Evolutionary conservation across 2,797 vertebrate genomes (phyloP), one percentile per base, ranked within the genome.

Genomic region (Petrocephalus sullivani): DNA sequence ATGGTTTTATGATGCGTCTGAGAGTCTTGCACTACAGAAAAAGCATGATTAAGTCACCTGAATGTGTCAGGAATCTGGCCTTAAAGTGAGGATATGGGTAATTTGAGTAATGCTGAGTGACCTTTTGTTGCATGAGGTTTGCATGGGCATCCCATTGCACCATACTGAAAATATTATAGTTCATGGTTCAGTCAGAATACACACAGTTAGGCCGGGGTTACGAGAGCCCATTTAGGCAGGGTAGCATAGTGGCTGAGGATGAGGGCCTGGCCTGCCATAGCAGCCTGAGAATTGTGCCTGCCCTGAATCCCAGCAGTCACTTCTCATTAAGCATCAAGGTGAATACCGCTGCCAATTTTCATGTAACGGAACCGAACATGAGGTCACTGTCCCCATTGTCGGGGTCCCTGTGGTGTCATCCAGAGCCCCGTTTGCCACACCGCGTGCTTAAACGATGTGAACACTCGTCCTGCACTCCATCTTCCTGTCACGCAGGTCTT

Each of bases 371-470:
- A 78, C 71, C 6, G 71, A 46, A 78, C 71, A 78, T 78, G 71
- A 78, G 71, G 71, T 78, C 71, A 78, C 71, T n/a, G 71, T 78
- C 71, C 71, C 71, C 71, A n/a, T n/a, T 46, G 71, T 12, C 71
- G 12, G 71, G 37, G 37, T 78, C 71, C 41, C 71, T 3, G 41
- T 4, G 2, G 16, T n/a, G 37, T 41, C 71, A 37, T 78, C 16
- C 2, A 16, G 71, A 41, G 6, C 16, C 16, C 41, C 2, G 6
- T n/a, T n/a, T 8, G 33, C 71, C 19, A 9, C 16, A 46, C 14
- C 33, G 12, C n/a, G 19, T 16, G 33, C 67, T 41, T 41, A 41
- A 75, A 75, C 14, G 14, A 78, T 46, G 71, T 19, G 37, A 78
- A 46, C 71, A 46, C 37, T 46, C 37, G 0, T 23, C 71, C 71